Base-by-base conservation (phyloP, 2,113 vertebrate species). In the Cricetomys ansorgei region DNA sequence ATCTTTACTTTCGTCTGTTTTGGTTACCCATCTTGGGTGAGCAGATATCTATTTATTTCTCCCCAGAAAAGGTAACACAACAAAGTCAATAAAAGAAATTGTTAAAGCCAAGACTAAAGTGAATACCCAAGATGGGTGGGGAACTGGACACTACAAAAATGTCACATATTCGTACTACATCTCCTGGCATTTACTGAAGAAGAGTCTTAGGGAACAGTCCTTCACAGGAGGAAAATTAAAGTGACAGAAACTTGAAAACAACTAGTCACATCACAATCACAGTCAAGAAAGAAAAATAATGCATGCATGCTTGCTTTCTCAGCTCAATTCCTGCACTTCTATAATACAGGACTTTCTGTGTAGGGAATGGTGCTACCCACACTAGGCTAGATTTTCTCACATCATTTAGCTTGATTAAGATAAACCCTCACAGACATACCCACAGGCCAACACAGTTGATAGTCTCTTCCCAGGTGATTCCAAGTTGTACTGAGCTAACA, bases 41-140 rank as follows among this genome's bases (percentile, higher is more conserved):
- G 48, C 15, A 50, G 3, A 3, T 77, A 77, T 19, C 29, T 80
- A 57, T 25, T n/a, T 37, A 37, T 80, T 19, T 80, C 50, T 80
- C 11, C 53, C 50, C 19, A n/a, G 53, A 19, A n/a, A 57, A 15
- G 21, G 77, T 12, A 21, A 55, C 50, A 13, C 21, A 17, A 29
- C 94, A 93, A 92, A 59, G 15, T 37, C 27, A 93, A 53, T 7
- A 19, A 50, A 40, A 95, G 27, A 92, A 87, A 92, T 91, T 7
- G 40, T 7, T 34, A 70, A 91, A 69, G 48, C 21, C 53, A 76
- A 48, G 59, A 92, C 31, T 48, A 25, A 91, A 94, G 57, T 31
- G 34, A 79, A 50, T 8, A 23, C 12, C 6, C 67, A 92, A 48
- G 40, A 65, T 75, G 50, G 16, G 16, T 40, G 0, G 1, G 40